Evolutionary conservation across 2,888 invertebrate species (phyloP).

Genomic region (Nyleta sp.): DNA sequence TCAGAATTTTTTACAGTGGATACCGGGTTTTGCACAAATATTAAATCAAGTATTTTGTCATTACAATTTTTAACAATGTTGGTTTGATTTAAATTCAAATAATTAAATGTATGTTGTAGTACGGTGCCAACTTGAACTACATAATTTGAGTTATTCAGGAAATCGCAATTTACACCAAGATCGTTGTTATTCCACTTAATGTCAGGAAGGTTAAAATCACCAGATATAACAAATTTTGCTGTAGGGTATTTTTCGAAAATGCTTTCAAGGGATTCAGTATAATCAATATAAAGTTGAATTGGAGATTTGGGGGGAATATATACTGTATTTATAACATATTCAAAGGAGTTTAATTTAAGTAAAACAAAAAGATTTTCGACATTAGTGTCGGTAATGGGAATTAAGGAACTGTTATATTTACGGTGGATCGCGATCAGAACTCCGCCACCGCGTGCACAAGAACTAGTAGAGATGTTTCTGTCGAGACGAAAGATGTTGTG

Average conservation of each 20-base stretch:
- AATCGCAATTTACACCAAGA: background rate
- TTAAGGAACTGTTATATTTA: background rate
- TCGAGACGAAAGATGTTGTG: slow-evolving; percentile 6
- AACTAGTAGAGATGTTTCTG: background rate
- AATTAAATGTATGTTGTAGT: background rate
- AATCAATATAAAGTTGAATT: background rate
- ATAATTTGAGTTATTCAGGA: background rate
- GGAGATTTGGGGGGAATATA: slow-evolving; percentile 1
- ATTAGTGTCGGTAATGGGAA: background rate
- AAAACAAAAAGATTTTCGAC: background rate
- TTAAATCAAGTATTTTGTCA: too few relatives aligned
- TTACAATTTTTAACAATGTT: too few relatives aligned
- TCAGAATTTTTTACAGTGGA: too few relatives aligned
- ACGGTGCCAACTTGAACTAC: background rate
- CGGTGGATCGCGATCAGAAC: background rate
- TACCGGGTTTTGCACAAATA: too few relatives aligned
- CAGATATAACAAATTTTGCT: slow-evolving; percentile 7
- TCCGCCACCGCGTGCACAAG: background rate
- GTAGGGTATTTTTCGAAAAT: slow-evolving; percentile 4
- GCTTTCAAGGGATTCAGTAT: background rate
- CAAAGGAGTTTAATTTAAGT: background rate
- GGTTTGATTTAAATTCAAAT: background rate
- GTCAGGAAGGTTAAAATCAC: slow-evolving; percentile 5
- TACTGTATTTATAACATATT: background rate
- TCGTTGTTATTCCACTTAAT: background rate